These are phyloP conservation scores for Paramormyrops kingsleyae DNA, from an alignment of 2,113 vertebrate genomes.

Conservation along the genomic window DNA sequence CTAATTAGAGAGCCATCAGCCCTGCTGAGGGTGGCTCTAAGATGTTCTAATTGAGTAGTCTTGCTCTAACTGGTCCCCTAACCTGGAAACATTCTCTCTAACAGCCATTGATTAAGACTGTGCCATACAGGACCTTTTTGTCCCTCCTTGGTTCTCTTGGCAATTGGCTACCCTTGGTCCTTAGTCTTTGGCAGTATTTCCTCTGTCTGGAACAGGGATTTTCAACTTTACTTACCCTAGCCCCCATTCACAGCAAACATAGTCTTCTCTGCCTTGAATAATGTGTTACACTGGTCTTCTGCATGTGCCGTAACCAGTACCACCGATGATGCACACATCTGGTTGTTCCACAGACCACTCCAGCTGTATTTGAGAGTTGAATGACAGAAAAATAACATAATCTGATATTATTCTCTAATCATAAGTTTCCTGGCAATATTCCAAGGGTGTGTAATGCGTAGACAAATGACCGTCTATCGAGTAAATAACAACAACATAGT, in stretches of 20 bases:
- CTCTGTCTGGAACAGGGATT: neutral
- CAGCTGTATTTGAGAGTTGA: neutral
- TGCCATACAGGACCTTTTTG: neutral
- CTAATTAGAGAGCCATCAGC: neutral
- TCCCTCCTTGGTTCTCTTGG: neutral
- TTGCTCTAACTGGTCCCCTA: neutral
- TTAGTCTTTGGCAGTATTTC: neutral
- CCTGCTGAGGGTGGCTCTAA: constrained; percentile 12
- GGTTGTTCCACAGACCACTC: neutral
- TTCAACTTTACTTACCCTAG: neutral
- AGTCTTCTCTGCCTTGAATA: neutral
- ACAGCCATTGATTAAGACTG: neutral
- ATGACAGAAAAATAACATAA: neutral
- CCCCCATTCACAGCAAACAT: neutral
- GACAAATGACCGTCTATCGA: neutral
- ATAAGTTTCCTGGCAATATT: neutral
- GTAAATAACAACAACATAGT: neutral
- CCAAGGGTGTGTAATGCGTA: neutral
- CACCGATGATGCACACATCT: neutral
- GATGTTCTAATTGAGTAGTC: constrained; percentile 3
- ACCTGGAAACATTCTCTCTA: neutral
- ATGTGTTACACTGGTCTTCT: neutral
- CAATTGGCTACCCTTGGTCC: neutral
- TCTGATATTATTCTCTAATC: neutral
- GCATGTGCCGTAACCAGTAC: neutral